Base-by-base conservation (phyloP, 2,113 vertebrate species). In the Urocynchramus pylzowi region DNA sequence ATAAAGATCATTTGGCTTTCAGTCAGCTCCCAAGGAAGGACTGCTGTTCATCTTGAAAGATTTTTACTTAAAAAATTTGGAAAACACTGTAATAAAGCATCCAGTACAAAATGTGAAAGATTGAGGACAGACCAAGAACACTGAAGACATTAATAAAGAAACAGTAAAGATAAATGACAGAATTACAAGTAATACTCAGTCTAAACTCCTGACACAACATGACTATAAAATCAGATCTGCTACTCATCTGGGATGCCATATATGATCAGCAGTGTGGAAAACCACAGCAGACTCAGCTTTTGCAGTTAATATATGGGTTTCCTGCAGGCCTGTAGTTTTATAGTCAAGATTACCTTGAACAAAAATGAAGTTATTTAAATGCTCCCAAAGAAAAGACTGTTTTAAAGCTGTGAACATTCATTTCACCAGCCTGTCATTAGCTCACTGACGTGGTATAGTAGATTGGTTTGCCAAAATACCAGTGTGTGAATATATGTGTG, bases 91-190 rank as follows among this genome's bases (percentile, higher is more conserved):
- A 87, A 92, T 91, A 87, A 92, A 94, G 63, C 81, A 87, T 68
- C 52, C 52, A 84, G 65, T 87, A 91, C 57, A 92, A 96, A 94
- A 84, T 21, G 20, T 94, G 88, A 97, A 96, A 94, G 96, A 88
- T 50, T 85, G 89, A 95, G 94, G 92, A 92, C 88, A 93, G 88
- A 94, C 18, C 67, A 86, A 77, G 75, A 96, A 80, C 1, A 0
- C 41, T 74, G 59, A 53, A 92, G 67, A 80, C 75, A 80, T 88
- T 90, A 93, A 92, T 80, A 88, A 93, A 91, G 89, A 84, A 94
- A 87, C 23, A 67, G 84, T 4, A 84, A 64, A 94, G 67, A 90
- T 35, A 93, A 95, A 91, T 90, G 90, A 96, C 90, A 95, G 88
- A 90, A 88, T 77, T 92, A 69, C 67, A 95, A 87, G 53, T 24